Conservation (phyloP, 2,113 vertebrate genomes). For the Apodemus sylvaticus region DNA sequence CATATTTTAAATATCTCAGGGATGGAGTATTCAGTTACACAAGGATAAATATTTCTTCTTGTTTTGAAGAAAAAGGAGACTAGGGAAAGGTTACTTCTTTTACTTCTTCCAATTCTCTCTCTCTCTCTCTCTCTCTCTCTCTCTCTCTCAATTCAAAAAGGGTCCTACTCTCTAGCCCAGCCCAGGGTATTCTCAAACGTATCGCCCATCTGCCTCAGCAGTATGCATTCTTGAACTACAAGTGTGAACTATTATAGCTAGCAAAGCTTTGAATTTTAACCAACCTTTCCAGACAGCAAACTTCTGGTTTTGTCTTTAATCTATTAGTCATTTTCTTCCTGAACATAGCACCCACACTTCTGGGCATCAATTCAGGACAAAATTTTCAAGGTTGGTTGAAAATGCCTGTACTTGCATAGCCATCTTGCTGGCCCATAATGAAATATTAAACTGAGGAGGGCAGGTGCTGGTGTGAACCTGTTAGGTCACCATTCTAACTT, state of each 20-base stretch:
- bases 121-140: neutral
- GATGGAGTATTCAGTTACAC: neutral
- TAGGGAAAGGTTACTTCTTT: neutral
- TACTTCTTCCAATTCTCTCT: neutral
- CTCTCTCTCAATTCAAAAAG: neutral
- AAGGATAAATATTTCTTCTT: neutral
- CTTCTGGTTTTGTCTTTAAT: neutral
- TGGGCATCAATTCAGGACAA: too few relatives aligned
- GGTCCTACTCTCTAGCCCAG: neutral
- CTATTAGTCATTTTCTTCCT: neutral
- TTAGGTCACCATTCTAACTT: neutral
- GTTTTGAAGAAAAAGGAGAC: neutral
- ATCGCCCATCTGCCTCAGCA: neutral
- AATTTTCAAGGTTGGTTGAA: neutral
- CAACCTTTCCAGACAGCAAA: neutral
- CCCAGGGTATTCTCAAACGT: neutral
- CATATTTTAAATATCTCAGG: slow-evolving; percentile 29
- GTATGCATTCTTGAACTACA: neutral
- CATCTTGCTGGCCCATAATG: neutral
- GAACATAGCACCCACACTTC: neutral
- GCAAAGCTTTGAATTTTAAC: neutral
- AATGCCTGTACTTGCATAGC: neutral
- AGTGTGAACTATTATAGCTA: neutral
- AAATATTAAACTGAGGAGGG: neutral
- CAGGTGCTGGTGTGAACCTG: neutral